Evolutionary conservation across 2,888 invertebrate species (phyloP).

Genomic region (Erebia epiphron): DNA sequence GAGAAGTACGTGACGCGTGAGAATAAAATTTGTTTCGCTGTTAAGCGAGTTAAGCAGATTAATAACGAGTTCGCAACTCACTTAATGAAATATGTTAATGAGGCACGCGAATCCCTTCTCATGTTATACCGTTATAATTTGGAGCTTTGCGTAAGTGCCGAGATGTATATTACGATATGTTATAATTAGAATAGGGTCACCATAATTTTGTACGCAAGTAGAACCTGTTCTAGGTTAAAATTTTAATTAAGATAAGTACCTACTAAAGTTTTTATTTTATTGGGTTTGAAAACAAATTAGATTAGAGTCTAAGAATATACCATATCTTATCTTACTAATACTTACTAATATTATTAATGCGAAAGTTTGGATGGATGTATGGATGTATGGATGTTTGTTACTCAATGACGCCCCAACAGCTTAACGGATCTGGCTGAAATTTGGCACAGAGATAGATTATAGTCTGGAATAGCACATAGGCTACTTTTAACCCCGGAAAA

Average conservation of each 20-base stretch:
- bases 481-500: too few species aligned
- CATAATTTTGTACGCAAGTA: background rate
- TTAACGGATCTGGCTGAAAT: too few species aligned
- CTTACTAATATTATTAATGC: too few species aligned
- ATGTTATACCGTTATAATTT: slow-evolving; percentile 21
- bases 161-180: slow-evolving; percentile 8
- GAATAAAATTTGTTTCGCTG: slow-evolving; percentile 11
- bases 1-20: background rate
- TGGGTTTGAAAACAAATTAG: too few species aligned
- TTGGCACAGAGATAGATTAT: too few species aligned
- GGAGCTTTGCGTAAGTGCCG: slow-evolving; percentile 8
- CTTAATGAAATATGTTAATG: slow-evolving; percentile 24
- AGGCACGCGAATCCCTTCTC: slow-evolving; percentile 15
- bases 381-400: too few species aligned
- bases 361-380: too few species aligned
- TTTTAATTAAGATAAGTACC: background rate
- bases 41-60: slow-evolving; percentile 15
- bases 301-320: too few species aligned
- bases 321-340: too few species aligned
- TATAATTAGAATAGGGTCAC: slow-evolving; percentile 1
- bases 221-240: background rate
- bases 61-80: slow-evolving; percentile 21
- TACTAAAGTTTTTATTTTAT: too few species aligned
- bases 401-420: too few species aligned
- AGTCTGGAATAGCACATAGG: too few species aligned